Evolutionary conservation across 1,140 invertebrate genomes (phyloP), one percentile per base, ranked within the genome.

Genomic region (Drosophila micromelanica): DNA sequence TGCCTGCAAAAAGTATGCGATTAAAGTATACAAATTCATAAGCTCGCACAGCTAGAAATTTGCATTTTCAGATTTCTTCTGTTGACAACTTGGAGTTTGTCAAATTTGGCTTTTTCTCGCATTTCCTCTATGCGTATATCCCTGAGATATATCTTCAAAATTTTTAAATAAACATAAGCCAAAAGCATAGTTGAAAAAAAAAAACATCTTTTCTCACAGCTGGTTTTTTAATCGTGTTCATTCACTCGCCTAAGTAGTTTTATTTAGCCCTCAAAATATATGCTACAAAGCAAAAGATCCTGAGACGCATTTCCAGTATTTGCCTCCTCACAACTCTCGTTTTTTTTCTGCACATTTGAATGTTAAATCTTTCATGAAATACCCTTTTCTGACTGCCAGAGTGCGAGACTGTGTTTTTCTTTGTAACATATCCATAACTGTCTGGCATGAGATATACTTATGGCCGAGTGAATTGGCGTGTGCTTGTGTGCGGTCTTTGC

Each of bases 331-430:
- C 20, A 15, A 11, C 57, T 51, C 46, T 70, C 63, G 20, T 32
- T 20, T 43, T 64, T 40, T n/a, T 49, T 69, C 67, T 74, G 84
- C 84, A 84, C 84, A 89, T 89, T 89, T 90, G 84, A 84, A 89
- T 89, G 84, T 80, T 90, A 89, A 89, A 89, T 89, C 84, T 89
- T 87, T 84, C 76, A 89, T 89, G 84, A 89, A 89, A 89, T 89
- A 52, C 65, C 55, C 59, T 54, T 43, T 37, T 61, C 60, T 54
- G 54, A 23, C 56, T 62, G 64, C 54, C 60, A 48, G 51, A 60
- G 32, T 59, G 38, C 71, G 48, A 62, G 43, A 48, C n/a, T 61
- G 37, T 30, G 51, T 71, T 20, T 71, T 23, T 71, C 56, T 76
- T 63, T 89, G 71, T 73, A 78, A 78, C 69, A 76, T 72, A 74